phyloP scores from a whole-genome alignment of 2,113 vertebrate genomes.

The Isichthys henryi region DNA sequence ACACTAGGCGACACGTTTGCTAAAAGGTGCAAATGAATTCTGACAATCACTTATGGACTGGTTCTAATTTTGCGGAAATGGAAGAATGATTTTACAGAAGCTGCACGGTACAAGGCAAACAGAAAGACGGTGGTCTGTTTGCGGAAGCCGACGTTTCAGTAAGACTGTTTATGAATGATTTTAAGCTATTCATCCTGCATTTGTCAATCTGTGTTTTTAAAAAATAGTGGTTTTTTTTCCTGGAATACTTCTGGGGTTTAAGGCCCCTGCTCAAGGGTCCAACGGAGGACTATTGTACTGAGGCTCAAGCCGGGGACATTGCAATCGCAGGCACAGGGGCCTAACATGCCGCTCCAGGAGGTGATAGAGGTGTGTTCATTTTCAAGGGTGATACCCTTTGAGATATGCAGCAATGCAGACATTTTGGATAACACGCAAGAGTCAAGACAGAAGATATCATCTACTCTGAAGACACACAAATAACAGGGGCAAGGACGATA shows the following conservation, averaged over 20 bases:
- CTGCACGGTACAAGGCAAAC: background rate
- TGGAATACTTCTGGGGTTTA: too few relatives aligned
- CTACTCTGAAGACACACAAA: too few relatives aligned
- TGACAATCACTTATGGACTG: background rate
- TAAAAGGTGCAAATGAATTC: slow-evolving; percentile 1
- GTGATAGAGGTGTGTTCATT: background rate
- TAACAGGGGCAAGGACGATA: background rate
- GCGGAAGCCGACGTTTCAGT: background rate
- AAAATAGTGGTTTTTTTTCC: too few relatives aligned
- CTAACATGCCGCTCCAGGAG: too few relatives aligned
- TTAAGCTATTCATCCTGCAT: background rate
- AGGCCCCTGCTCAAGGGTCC: too few relatives aligned
- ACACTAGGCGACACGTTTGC: background rate
- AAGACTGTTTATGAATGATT: background rate
- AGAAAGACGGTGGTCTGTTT: background rate
- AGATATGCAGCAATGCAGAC: background rate
- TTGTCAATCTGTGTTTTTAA: background rate
- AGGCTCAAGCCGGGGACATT: too few relatives aligned
- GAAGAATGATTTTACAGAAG: background rate
- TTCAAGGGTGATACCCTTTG: background rate
- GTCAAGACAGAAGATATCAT: too few relatives aligned
- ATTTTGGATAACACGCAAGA: background rate
- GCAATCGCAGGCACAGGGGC: too few relatives aligned
- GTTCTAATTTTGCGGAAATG: background rate
- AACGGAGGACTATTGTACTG: too few relatives aligned